Evolutionary conservation across 2,797 vertebrate species (phyloP), one percentile per base, ranked within the genome.

Genomic region (Microctenopoma stevenorrisi): DNA sequence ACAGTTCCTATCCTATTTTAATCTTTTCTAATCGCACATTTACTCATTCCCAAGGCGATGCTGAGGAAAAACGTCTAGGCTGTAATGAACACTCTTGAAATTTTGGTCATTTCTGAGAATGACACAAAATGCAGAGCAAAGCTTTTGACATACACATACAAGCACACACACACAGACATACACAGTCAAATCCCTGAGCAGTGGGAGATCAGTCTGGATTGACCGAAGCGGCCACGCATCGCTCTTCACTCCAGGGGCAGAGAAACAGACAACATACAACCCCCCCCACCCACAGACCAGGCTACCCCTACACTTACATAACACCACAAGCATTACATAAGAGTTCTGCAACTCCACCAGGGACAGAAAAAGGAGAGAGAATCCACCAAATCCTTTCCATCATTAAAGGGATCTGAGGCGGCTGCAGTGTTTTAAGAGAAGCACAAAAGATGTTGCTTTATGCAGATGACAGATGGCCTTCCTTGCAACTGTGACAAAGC

Each of bases 161-260:
- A 43, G 51, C 64, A 70, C 61, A 68, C 62, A 64, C 49, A 49
- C 0, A 28, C 64, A 30, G 28, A 70, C 61, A 68, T 57, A 64
- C 52, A 52, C 0, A n/a, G 43, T 58, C 43, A 89, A 90, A 89
- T 90, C 76, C 82, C 66, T 1, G 51, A 80, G 82, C 83, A 87
- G 75, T 64, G 73, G 76, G 64, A 75, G 83, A 89, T 88, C 82
- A 89, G 79, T 76, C 81, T 81, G 86, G 89, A 85, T 88, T 86
- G 86, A 80, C 78, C 78, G 52, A 47, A 74, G 86, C 48, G 22
- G 61, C 73, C 76, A 82, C 40, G 46, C 72, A 72, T 46, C 33
- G 52, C 83, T 82, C 61, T 53, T 66, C 61, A 72, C 76, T 75
- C 76, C 50, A 62, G 77, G 70, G 82, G 50, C 74, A 82, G 70